These are phyloP conservation scores for Benitochromis conjunctus DNA, from an alignment of 2,113 vertebrate genomes.

Conservation along the genomic window DNA sequence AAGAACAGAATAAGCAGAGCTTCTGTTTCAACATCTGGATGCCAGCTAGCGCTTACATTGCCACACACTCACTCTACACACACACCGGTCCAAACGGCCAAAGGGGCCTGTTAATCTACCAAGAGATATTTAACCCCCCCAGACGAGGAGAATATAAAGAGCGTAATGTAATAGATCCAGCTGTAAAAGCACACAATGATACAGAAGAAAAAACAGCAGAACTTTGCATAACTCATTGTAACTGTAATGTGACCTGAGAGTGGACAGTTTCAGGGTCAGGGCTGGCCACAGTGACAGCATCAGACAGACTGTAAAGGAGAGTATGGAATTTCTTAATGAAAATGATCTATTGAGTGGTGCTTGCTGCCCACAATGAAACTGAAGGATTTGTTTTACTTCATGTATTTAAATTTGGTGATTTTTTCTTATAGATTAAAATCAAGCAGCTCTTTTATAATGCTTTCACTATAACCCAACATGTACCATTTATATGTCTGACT, in stretches of 20 bases:
- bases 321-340: neutral
- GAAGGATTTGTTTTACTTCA: neutral
- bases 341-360: neutral
- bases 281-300: neutral
- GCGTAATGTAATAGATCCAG: slow-evolving; percentile 65
- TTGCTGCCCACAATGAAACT: neutral
- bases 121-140: slow-evolving; percentile 64
- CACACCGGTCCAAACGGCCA: slow-evolving; percentile 26
- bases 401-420: neutral
- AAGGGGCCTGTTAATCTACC: slow-evolving; percentile 65
- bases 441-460: neutral
- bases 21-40: slow-evolving; percentile 65
- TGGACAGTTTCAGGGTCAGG: slow-evolving; percentile 3
- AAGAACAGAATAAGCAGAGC: neutral
- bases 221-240: slow-evolving; percentile 15
- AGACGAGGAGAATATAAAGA: slow-evolving; percentile 70
- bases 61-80: slow-evolving; percentile 9
- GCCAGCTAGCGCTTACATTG: slow-evolving; percentile 28
- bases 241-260: neutral
- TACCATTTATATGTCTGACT: neutral
- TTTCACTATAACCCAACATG: neutral
- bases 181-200: slow-evolving; percentile 68
- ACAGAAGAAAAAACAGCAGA: slow-evolving; percentile 32
- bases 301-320: neutral
- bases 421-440: neutral